Evolutionary conservation across 2,888 invertebrate genomes (phyloP), one percentile per base, ranked within the genome.

Genomic region (Drosophila acutilabella): DNA sequence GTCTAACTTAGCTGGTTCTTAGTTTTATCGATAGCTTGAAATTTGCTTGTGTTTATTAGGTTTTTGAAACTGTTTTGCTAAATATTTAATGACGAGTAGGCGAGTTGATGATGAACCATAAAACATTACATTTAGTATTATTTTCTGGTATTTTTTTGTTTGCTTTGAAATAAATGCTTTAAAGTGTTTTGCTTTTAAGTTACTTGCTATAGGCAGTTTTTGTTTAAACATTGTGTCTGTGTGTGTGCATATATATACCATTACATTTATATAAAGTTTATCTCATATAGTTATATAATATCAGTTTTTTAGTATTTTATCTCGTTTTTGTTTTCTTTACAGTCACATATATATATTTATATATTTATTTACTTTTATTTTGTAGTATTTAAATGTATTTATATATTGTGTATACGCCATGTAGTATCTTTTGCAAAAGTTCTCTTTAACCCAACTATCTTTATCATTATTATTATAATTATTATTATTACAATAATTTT

Each of bases 71-170:
- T 71, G 71, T 67, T 66, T 69, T 61, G 44, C 64, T 74, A 65
- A 59, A 78, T 77, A 59, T 79, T 36, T 79, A 67, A 76, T 86
- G 87, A 86, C 87, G 80, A 83, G 71, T 83, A 81, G 85, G 87
- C 81, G 87, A 86, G 86, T 86, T 79, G 53, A 56, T 56, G 57
- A 69, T 58, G 60, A 72, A 64, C 50, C 64, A 72, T 64, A 75
- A 74, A 50, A 62, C 16, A 54, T 41, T 54, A 26, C 26, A 70
- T 75, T 58, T 65, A 50, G 57, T 61, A 59, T 56, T 67, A 65
- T 64, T 67, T 64, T 53, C 23, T 48, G 45, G 41, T 56, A 65
- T 58, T 58, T 44, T 42, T 57, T 44, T n/a, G n/a, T n/a, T 42
- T 57, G 30, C 64, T 42, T 64, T 64, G 66, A 81, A 81, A 80